phyloP scores from a whole-genome alignment of 2,888 invertebrate species.

The Eristalis pertinax region DNA sequence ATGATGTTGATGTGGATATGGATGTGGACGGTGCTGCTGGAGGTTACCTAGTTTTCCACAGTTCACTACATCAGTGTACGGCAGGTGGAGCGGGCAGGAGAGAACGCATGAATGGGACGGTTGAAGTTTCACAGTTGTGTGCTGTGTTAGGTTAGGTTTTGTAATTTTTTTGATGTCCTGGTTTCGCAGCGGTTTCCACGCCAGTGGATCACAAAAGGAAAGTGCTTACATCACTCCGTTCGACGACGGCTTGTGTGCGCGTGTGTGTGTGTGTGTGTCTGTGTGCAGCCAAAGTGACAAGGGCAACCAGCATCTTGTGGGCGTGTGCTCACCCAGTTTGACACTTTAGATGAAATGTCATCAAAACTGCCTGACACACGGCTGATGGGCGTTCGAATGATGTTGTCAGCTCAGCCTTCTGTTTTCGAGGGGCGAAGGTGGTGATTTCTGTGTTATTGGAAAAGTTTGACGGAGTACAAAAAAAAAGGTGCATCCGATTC shows the following conservation, averaged over 20 bases:
- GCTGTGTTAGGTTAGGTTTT: constrained; percentile 5
- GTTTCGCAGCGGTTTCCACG: constrained; percentile 11
- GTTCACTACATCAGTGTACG: background rate
- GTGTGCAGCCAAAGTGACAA: background rate
- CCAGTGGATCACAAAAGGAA: background rate
- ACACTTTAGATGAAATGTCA: constrained; percentile 21
- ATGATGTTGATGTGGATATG: background rate
- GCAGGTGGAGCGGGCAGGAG: background rate
- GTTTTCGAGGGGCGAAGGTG: background rate
- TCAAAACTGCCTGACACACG: constrained; percentile 21
- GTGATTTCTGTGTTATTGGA: background rate
- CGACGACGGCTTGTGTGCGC: background rate
- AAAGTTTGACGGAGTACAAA: background rate
- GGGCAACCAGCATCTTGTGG: background rate
- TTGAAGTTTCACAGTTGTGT: constrained; percentile 10
- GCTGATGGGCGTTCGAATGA: background rate
- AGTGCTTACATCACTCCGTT: constrained; percentile 26
- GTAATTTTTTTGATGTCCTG: constrained; percentile 4
- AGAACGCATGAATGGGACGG: background rate
- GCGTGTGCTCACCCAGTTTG: background rate
- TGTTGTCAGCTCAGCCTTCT: background rate
- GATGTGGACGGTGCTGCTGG: background rate
- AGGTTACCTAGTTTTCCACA: constrained; percentile 13
- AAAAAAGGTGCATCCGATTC: background rate
- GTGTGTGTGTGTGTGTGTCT: background rate